Evolutionary conservation across 2,113 vertebrate species (phyloP).

Genomic region (Melanerpes aurifrons): DNA sequence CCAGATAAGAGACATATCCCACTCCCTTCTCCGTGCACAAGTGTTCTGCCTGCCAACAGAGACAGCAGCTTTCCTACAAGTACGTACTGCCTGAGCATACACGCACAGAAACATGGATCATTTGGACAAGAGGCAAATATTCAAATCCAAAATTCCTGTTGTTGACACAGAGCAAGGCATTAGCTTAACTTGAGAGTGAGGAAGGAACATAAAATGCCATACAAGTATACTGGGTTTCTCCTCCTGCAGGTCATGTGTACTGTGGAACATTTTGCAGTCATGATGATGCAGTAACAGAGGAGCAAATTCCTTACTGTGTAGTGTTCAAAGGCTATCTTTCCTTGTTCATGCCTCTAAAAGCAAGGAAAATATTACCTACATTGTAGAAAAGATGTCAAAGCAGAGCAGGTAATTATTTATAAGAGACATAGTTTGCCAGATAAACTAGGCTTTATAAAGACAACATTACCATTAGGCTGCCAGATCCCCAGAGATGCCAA

Average conservation of each 20-base stretch:
- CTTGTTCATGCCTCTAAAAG: background rate
- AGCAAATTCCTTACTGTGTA: background rate
- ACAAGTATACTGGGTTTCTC: background rate
- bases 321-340: background rate
- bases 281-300: background rate
- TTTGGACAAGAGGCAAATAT: background rate
- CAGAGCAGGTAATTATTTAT: slow-evolving; percentile 17
- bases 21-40: background rate
- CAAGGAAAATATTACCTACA: background rate
- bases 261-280: background rate
- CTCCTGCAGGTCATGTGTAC: background rate
- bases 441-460: background rate
- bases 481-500: background rate
- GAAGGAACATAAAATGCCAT: background rate
- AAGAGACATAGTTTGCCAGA: background rate
- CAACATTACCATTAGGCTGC: background rate
- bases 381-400: background rate
- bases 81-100: rapidly evolving
- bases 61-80: rapidly evolving
- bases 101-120: background rate
- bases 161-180: background rate
- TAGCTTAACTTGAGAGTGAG: background rate
- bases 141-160: background rate
- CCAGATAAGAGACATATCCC: background rate
- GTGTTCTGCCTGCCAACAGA: background rate